Conservation (phyloP, 2,888 invertebrate genomes). For the Girardia tigrina region DNA sequence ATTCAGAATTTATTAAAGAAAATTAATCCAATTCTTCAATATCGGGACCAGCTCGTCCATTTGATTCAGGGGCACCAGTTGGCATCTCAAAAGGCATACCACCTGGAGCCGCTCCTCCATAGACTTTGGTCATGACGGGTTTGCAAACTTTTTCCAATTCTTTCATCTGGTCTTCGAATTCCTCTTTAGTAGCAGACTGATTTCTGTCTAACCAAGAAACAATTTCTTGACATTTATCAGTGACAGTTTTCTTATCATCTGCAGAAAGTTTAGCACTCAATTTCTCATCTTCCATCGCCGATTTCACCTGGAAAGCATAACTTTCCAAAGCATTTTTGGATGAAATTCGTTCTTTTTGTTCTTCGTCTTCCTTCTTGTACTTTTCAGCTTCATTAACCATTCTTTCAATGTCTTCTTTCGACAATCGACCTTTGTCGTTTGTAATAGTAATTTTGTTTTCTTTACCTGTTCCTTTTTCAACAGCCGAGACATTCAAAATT, state of each 20-base stretch:
- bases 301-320: conserved; percentile 66
- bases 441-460: conserved; percentile 56
- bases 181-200: conserved; percentile 69
- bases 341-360: neutral
- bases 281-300: conserved; percentile 70
- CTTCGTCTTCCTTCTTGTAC: conserved; percentile 30
- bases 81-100: conserved; percentile 39
- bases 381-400: conserved; percentile 32
- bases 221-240: conserved; percentile 70
- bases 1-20: too few species aligned
- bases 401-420: conserved; percentile 61
- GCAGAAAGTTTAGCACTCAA: conserved; percentile 72
- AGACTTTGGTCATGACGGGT: conserved; percentile 83
- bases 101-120: conserved; percentile 56
- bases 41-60: conserved; percentile 62
- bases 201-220: conserved; percentile 60
- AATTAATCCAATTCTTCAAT: conserved; percentile 77
- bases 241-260: conserved; percentile 62
- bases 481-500: conserved; percentile 80
- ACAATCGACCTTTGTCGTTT: conserved; percentile 58
- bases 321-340: conserved; percentile 56
- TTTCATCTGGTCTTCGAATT: conserved; percentile 84
- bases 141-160: conserved; percentile 76
- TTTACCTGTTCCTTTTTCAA: conserved; percentile 62
- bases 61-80: conserved; percentile 37